Percentiles rank a stretch among this genome's conserved stretches.
phyloP scores from a whole-genome alignment of 2,888 invertebrate genomes.

The Beris chalybata region DNA sequence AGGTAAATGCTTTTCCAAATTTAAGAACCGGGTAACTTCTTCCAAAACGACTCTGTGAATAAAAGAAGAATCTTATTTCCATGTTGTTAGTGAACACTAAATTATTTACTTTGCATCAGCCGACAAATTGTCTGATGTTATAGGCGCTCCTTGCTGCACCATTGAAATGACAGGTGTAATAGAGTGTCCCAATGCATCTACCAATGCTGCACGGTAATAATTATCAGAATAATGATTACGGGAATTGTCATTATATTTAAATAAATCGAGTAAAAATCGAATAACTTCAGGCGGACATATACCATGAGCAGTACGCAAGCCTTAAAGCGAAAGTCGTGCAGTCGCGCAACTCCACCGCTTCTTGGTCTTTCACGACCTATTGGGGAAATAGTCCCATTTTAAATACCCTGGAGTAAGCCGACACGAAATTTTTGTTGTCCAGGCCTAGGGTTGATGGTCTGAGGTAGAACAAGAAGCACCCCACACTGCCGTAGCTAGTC shows the following conservation, averaged over 20 bases:
- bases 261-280: conserved; percentile 87
- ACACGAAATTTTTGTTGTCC: no score
- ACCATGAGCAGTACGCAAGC: conserved; percentile 85
- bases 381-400: no score
- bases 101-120: conserved; percentile 75
- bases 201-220: conserved; percentile 89
- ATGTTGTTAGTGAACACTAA: not conserved
- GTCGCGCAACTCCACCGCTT: no score
- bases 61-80: not conserved
- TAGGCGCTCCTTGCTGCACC: conserved; percentile 75
- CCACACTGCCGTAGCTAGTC: no score
- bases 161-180: conserved; percentile 94
- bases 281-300: conserved; percentile 95
- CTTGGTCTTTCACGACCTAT: no score
- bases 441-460: no score
- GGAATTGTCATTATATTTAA: conserved; percentile 98
- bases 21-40: conserved; percentile 90
- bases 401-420: no score
- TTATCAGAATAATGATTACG: conserved; percentile 94
- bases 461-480: no score
- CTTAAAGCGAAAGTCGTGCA: conserved; percentile 52
- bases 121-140: conserved; percentile 84
- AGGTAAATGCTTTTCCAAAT: conserved; percentile 92
- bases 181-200: conserved; percentile 89
- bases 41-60: conserved; percentile 68